phyloP scores from a whole-genome alignment of 2,888 invertebrate genomes.

The Boloria selene region DNA sequence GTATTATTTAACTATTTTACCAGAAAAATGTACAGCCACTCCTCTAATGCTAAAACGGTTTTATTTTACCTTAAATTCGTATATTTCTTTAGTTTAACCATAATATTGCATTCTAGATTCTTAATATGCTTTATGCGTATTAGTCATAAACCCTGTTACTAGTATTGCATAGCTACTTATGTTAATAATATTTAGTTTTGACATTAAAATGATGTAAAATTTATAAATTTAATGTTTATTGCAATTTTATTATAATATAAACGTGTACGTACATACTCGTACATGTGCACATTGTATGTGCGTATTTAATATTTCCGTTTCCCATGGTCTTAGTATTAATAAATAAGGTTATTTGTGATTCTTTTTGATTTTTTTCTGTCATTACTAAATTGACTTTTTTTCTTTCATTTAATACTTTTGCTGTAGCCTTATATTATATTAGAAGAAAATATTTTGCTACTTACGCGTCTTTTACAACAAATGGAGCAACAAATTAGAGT shows the following conservation, averaged over 20 bases:
- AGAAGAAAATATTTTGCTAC: too few species aligned
- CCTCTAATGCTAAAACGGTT: slow-evolving; percentile 36
- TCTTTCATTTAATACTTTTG: not conserved
- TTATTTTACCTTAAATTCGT: slow-evolving; percentile 29
- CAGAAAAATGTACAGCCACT: slow-evolving; percentile 48
- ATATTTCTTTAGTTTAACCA: not conserved
- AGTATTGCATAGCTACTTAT: too few species aligned
- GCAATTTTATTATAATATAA: too few species aligned
- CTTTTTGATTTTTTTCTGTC: not conserved
- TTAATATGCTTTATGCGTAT: not conserved
- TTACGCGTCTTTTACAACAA: too few species aligned
- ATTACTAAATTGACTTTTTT: not conserved
- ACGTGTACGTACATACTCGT: too few species aligned
- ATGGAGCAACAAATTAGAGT: too few species aligned
- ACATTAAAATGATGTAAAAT: too few species aligned
- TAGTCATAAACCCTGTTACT: not conserved
- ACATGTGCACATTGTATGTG: too few species aligned
- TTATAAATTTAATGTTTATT: too few species aligned
- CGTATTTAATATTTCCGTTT: slow-evolving; percentile 20
- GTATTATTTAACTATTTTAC: slow-evolving; percentile 61
- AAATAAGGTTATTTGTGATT: not conserved
- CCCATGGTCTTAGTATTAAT: slow-evolving; percentile 7
- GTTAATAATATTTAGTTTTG: too few species aligned
- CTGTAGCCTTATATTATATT: too few species aligned
- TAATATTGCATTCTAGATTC: too few species aligned